phyloP scores from a whole-genome alignment of 2,113 vertebrate genomes.

The Reinhardtius hippoglossoides region DNA sequence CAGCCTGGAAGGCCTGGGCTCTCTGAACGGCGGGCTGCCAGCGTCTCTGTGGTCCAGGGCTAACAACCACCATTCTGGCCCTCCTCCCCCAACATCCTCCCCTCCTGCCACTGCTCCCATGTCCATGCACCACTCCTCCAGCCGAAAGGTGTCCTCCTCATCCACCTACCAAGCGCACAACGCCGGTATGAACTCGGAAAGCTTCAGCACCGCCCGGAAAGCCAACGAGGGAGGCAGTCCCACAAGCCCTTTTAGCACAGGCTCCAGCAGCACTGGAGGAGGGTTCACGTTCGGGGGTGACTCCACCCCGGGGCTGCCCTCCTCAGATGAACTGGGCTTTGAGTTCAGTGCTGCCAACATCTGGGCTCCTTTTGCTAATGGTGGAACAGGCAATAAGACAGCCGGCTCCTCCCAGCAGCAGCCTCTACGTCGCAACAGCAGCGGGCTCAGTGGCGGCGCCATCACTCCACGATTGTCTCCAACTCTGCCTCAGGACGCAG shows the following conservation, averaged over 20 bases:
- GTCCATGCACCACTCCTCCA: constrained; percentile 73
- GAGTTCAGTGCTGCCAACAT: constrained; percentile 89
- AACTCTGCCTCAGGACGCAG: constrained; percentile 79
- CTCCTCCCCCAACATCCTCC: constrained; percentile 69
- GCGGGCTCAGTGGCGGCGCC: constrained; percentile 81
- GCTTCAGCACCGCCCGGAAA: constrained; percentile 79
- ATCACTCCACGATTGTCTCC: constrained; percentile 86
- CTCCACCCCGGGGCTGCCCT: constrained; percentile 69
- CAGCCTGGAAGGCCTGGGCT: constrained; percentile 90
- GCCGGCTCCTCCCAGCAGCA: constrained; percentile 74
- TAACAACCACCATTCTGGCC: constrained; percentile 68
- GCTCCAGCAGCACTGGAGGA: constrained; percentile 79
- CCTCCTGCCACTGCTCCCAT: constrained; percentile 61
- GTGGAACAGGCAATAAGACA: constrained; percentile 63
- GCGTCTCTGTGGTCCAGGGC: constrained; percentile 89
- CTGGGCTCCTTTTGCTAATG: constrained; percentile 90
- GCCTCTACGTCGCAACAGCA: constrained; percentile 83
- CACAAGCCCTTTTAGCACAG: constrained; percentile 85
- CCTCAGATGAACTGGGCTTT: constrained; percentile 89
- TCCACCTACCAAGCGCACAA: constrained; percentile 79
- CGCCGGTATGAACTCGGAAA: constrained; percentile 78
- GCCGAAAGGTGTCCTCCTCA: constrained; percentile 77
- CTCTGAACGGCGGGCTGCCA: constrained; percentile 81
- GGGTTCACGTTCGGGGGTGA: constrained; percentile 86
- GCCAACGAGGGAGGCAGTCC: constrained; percentile 86